Percentiles rank a stretch among this genome's conserved stretches.
These are phyloP conservation scores for Diarsia dahlii DNA, from an alignment of 2,888 invertebrate species.

Conservation along the genomic window DNA sequence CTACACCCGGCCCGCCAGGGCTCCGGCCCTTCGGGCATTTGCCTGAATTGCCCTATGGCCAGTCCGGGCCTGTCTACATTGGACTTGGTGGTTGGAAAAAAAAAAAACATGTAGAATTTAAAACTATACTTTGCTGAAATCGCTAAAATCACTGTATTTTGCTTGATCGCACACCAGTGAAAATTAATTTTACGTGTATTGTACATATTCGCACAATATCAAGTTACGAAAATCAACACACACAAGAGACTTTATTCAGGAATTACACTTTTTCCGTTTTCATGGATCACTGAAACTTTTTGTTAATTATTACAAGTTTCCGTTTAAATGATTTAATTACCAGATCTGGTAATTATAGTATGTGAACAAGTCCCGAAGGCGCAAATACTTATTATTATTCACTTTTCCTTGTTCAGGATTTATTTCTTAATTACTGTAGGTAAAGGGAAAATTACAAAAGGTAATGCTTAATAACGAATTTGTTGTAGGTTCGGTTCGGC, in stretches of 20 bases:
- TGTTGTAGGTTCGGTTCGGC: slow-evolving; percentile 4
- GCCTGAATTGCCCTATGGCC: no score
- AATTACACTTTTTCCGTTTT: slow-evolving; percentile 9
- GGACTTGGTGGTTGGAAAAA: no score
- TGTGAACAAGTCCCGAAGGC: background rate
- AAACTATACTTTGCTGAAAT: background rate
- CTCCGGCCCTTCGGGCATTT: no score
- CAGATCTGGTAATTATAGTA: slow-evolving; percentile 4
- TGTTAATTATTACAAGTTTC: background rate
- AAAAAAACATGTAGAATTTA: no score
- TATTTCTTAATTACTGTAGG: background rate
- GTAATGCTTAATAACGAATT: background rate
- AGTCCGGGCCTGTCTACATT: no score
- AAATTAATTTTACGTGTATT: background rate
- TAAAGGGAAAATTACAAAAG: background rate
- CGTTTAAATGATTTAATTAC: background rate
- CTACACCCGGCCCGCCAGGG: no score
- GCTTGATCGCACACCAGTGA: background rate
- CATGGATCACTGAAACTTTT: slow-evolving; percentile 12
- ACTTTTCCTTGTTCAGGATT: background rate
- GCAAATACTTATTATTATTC: background rate
- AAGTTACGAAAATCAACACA: slow-evolving; percentile 19
- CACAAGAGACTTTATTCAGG: slow-evolving; percentile 8
- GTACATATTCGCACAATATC: slow-evolving; percentile 16
- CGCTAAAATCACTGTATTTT: background rate